phyloP scores from a whole-genome alignment of 2,888 invertebrate species.

The Nemapogon koenigi region DNA sequence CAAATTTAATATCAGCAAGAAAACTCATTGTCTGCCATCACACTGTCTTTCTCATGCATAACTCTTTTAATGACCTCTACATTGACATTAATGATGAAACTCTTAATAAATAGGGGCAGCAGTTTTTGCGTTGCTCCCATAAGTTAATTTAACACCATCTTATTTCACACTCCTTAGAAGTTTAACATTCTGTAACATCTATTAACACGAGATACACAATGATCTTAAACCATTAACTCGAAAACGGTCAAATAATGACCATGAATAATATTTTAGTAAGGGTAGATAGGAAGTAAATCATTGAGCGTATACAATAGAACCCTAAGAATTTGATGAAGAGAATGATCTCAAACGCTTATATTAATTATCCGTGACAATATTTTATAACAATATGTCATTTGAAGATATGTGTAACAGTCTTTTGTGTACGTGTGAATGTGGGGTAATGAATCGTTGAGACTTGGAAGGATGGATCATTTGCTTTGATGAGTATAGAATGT shows the following conservation, averaged over 20 bases:
- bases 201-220: slow-evolving; percentile 47
- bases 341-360: slow-evolving; percentile 20
- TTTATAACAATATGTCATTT: slow-evolving; percentile 12
- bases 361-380: slow-evolving; percentile 55
- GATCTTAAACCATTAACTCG: slow-evolving; percentile 54
- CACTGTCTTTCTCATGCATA: no score
- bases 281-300: slow-evolving; percentile 2
- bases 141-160: slow-evolving; percentile 29
- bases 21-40: no score
- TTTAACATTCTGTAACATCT: slow-evolving; percentile 32
- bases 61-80: no score
- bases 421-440: no score
- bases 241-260: slow-evolving; percentile 65
- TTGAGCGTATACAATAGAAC: not conserved
- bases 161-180: slow-evolving; percentile 50
- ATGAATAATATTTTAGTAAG: slow-evolving; percentile 37
- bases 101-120: no score
- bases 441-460: no score
- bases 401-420: not conserved
- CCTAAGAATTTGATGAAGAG: not conserved
- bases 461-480: no score
- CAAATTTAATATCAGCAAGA: no score
- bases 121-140: no score
- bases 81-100: no score
- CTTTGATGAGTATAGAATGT: no score